A percentile compares a stretch with the other conserved stretches of the same genome.
phyloP scores from a whole-genome alignment of 2,113 vertebrate genomes.

The Antechinus stuartii region DNA sequence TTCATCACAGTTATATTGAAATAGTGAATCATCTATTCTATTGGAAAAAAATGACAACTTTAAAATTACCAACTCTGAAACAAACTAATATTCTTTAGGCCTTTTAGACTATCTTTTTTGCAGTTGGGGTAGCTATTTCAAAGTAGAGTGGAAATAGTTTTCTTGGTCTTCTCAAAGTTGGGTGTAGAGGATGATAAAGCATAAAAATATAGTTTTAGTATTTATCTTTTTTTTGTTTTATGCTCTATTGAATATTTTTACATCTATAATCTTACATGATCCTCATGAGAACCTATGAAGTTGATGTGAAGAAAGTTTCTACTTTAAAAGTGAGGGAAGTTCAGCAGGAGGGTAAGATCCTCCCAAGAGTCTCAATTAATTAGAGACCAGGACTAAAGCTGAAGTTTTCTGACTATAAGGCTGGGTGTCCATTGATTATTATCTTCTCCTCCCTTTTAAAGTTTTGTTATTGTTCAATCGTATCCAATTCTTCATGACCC shows the following conservation, averaged over 20 bases:
- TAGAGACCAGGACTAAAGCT: neutral
- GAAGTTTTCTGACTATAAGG: neutral
- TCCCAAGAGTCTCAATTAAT: neutral
- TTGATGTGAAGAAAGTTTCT: neutral
- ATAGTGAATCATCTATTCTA: neutral
- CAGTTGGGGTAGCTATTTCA: neutral
- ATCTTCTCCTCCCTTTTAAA: neutral
- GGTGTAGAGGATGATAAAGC: neutral
- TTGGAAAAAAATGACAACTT: neutral
- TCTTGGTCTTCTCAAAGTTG: neutral
- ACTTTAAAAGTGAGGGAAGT: neutral
- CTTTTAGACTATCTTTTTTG: neutral
- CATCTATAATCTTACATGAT: neutral
- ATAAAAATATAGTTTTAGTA: neutral
- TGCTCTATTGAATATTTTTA: neutral
- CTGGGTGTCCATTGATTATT: neutral
- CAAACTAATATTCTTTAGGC: neutral
- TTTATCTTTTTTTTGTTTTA: neutral
- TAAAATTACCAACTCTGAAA: neutral
- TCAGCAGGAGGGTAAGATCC: neutral
- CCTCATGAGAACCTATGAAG: neutral
- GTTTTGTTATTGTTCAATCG: neutral
- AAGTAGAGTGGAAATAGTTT: neutral
- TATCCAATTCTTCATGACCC: neutral
- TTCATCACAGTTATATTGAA: neutral